Conservation (phyloP, 2,113 vertebrate genomes). For the Alces alces region DNA sequence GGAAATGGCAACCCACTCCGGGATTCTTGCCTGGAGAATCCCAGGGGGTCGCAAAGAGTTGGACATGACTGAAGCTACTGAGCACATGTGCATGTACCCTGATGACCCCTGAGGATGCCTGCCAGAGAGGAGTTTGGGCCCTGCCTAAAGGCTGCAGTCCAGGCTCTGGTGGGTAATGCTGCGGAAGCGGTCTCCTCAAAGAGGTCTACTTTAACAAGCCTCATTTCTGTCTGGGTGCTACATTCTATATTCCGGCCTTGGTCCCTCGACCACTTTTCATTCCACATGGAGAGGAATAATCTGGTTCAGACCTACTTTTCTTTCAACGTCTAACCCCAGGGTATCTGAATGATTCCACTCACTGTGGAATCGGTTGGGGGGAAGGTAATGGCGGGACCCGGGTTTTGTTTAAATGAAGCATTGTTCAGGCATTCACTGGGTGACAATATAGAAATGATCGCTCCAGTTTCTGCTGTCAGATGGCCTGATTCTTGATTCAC, state of each 20-base stretch:
- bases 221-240: not conserved
- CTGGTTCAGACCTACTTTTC: slow-evolving; percentile 27
- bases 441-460: slow-evolving; percentile 56
- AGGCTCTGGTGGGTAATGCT: not conserved
- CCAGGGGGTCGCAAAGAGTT: not conserved
- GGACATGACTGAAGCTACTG: not conserved
- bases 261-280: not conserved
- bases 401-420: slow-evolving; percentile 45
- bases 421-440: slow-evolving; percentile 52
- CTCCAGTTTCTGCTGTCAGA: slow-evolving; percentile 30
- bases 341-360: not conserved
- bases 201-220: not conserved
- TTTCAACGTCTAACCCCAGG: slow-evolving; percentile 29
- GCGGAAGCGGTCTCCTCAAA: not conserved
- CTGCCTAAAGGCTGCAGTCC: not conserved
- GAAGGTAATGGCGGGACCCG: not conserved
- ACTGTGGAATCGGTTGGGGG: not conserved
- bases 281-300: not conserved
- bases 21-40: not conserved
- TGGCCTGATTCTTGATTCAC: slow-evolving; percentile 32
- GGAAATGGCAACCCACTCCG: not conserved
- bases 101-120: not conserved
- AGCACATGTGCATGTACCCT: not conserved
- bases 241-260: not conserved
- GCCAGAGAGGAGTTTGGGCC: not conserved